Evolutionary conservation across 1,140 invertebrate species (phyloP).

Genomic region (Leptonema lineaticorne): DNA sequence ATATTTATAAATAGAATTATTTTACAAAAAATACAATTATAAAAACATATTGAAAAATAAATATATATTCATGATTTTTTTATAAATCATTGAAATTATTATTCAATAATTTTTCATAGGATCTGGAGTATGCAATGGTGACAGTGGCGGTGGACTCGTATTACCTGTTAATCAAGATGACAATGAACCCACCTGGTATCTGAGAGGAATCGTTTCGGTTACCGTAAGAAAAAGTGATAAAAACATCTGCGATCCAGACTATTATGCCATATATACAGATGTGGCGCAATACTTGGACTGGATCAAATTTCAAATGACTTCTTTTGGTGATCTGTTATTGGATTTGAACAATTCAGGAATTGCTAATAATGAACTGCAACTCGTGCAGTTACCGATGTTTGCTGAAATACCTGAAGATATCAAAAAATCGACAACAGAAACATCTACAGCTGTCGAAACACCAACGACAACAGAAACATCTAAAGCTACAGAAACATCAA

Average conservation of each 20-base stretch:
- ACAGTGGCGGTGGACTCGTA: slow-evolving; percentile 63
- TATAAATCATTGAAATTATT: not conserved
- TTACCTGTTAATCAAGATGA: slow-evolving; percentile 52
- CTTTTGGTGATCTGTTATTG: too few species aligned
- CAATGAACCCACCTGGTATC: slow-evolving; percentile 54
- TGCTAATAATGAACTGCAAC: too few species aligned
- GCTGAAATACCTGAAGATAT: too few species aligned
- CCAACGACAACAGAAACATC: too few species aligned
- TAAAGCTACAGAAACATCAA: too few species aligned
- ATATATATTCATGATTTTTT: not conserved
- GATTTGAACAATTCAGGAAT: too few species aligned
- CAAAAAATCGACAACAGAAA: too few species aligned
- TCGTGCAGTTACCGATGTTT: too few species aligned
- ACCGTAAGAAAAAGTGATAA: slow-evolving; percentile 53
- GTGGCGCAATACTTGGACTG: slow-evolving; percentile 60
- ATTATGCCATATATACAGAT: slow-evolving; percentile 62
- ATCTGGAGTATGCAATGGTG: slow-evolving; percentile 63
- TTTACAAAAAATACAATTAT: too few species aligned
- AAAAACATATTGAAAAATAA: too few species aligned
- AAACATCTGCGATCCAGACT: slow-evolving; percentile 55
- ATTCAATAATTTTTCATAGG: slow-evolving; percentile 47
- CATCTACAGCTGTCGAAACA: too few species aligned
- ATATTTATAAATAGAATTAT: too few species aligned
- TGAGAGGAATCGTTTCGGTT: slow-evolving; percentile 60
- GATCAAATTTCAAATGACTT: slow-evolving; percentile 44